Percentiles rank a stretch among this genome's conserved stretches.
phyloP scores from a whole-genome alignment of 1,140 invertebrate genomes.

The Eriosoma lanigerum region DNA sequence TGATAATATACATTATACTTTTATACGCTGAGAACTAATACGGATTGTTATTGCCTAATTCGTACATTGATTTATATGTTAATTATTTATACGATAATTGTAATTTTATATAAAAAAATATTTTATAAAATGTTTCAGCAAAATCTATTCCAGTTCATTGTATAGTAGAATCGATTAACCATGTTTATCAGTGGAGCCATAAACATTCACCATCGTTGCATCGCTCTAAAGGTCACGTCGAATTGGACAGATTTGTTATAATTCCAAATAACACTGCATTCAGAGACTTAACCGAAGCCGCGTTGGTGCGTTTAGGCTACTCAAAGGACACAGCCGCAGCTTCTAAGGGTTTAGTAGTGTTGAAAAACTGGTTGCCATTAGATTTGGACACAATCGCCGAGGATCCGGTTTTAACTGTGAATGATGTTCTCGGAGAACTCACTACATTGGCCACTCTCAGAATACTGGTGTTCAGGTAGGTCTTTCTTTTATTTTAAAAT shows the following conservation, averaged over 20 bases:
- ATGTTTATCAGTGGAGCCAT: slow-evolving; percentile 58
- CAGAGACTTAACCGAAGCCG: slow-evolving; percentile 77
- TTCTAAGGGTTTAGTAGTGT: slow-evolving; percentile 75
- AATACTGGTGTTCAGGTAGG: slow-evolving; percentile 80
- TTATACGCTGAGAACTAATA: no score
- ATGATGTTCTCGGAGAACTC: slow-evolving; percentile 88
- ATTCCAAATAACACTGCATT: slow-evolving; percentile 86
- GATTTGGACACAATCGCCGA: slow-evolving; percentile 87
- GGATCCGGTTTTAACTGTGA: slow-evolving; percentile 79
- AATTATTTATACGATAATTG: not conserved
- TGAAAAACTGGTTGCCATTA: slow-evolving; percentile 92
- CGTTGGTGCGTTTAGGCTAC: slow-evolving; percentile 77
- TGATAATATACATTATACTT: not conserved
- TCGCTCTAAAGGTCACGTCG: slow-evolving; percentile 65
- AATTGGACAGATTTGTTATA: slow-evolving; percentile 90
- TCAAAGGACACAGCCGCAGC: slow-evolving; percentile 71
- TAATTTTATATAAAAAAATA: not conserved
- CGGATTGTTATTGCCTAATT: not conserved
- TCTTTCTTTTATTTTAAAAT: not conserved
- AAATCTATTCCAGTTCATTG: slow-evolving; percentile 92
- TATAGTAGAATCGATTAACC: slow-evolving; percentile 76
- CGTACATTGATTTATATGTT: not conserved
- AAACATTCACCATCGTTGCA: slow-evolving; percentile 55
- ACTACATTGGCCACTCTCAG: slow-evolving; percentile 86
- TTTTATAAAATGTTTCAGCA: slow-evolving; percentile 64